Percentiles rank a stretch among this genome's conserved stretches.
Evolutionary conservation across 2,113 vertebrate genomes (phyloP).

Genomic region (Syngnathoides biaculeatus): DNA sequence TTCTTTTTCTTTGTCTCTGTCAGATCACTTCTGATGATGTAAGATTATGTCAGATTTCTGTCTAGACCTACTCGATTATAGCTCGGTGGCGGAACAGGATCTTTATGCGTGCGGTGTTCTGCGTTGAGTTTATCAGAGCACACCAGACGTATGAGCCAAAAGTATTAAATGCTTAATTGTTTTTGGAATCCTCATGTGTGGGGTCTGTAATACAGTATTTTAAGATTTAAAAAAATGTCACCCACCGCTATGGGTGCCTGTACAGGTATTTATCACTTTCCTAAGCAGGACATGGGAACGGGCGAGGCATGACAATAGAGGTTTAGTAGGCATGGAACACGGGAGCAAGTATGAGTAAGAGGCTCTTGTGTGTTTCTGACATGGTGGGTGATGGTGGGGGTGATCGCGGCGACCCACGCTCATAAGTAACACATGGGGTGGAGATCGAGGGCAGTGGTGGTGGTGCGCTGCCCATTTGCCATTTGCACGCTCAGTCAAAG

Average conservation of each 20-base stretch:
- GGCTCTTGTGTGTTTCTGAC: slow-evolving; percentile 52
- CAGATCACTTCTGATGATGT: too few species aligned
- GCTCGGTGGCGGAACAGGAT: too few species aligned
- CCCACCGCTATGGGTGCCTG: not conserved
- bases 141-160: too few species aligned
- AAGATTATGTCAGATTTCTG: too few species aligned
- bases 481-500: slow-evolving; percentile 71
- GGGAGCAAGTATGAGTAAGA: slow-evolving; percentile 30
- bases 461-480: slow-evolving; percentile 64
- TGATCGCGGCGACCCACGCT: slow-evolving; percentile 45
- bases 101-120: too few species aligned
- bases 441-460: slow-evolving; percentile 34
- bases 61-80: too few species aligned
- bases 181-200: too few species aligned
- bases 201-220: too few species aligned
- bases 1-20: too few species aligned
- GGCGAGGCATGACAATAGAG: slow-evolving; percentile 60
- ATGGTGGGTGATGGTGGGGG: slow-evolving; percentile 61
- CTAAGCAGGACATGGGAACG: slow-evolving; percentile 5
- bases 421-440: slow-evolving; percentile 74
- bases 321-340: slow-evolving; percentile 34
- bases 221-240: too few species aligned
- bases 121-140: too few species aligned
- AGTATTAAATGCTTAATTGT: too few species aligned
- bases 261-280: not conserved